Conservation (phyloP, 92 coral and sea anemone species). For the Phenganax stokvisi region DNA sequence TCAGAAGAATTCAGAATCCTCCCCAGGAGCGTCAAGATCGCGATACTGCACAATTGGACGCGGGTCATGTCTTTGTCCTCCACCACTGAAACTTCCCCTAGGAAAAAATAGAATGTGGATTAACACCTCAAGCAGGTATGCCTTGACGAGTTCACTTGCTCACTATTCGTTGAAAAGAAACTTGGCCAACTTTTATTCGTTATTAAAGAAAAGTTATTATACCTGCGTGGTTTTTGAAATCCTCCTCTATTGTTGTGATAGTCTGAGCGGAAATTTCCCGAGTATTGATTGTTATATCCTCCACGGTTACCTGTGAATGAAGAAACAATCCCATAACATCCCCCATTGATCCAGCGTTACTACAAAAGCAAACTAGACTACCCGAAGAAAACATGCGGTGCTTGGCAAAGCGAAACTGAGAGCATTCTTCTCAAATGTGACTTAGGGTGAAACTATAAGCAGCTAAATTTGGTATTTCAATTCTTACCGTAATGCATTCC, state of each 20-base stretch:
- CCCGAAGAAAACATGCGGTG: no score
- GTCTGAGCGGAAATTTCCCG: conserved; percentile 38
- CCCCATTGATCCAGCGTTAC: conserved; percentile 21
- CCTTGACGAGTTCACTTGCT: not conserved
- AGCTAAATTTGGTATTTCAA: no score
- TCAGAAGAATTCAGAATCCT: conserved; percentile 36
- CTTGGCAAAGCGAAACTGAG: not conserved
- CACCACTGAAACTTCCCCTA: conserved; percentile 27
- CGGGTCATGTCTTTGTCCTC: conserved; percentile 79
- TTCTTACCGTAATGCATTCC: conserved; percentile 83
- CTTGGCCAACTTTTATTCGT: not conserved
- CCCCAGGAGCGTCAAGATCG: conserved; percentile 96
- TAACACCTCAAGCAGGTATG: no score
- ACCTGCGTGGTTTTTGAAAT: conserved; percentile 84
- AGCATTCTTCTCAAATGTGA: not conserved
- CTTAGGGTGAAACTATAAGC: not conserved
- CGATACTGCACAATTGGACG: conserved; percentile 82
- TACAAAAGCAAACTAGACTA: no score
- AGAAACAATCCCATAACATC: conserved; percentile 68
- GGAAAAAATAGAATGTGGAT: not conserved
- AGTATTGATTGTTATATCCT: conserved; percentile 6
- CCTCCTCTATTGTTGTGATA: conserved; percentile 57
- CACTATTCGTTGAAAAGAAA: not conserved
- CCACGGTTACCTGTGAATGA: conserved; percentile 77
- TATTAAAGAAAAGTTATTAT: not conserved